Base-by-base conservation (phyloP, 2,888 invertebrate genomes). In the Aspidiotus rigidus region DNA sequence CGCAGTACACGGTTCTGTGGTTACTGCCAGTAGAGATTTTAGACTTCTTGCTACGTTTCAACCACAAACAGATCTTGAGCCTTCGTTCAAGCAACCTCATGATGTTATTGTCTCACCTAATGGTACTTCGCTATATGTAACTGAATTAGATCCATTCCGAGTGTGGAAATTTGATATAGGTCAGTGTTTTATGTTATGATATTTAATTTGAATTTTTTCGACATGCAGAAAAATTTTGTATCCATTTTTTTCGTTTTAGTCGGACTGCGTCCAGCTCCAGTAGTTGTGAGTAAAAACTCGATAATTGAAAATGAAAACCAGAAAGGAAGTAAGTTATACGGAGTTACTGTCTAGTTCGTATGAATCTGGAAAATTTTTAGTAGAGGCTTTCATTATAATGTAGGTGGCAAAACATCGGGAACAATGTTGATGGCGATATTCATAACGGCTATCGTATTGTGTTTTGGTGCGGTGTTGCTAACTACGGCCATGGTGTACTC, bases 101-200 rank as follows among this genome's bases (percentile, higher is more conserved):
- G 89, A 89, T 3, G 81, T 92, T 72, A 89, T 89, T 0, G 86
- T 91, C 7, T 87, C 88, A 71, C 85, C 87, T 15, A 90, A 92
- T 76, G 90, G 89, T 15, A 87, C 88, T 0, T 86, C 87, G 41
- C 81, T 93, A 72, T 94, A 91, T 80, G 89, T 93, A 16, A 86
- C 86, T 7, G 93, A 93, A 82, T 89, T 91, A 71, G 87, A 87
- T 67, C 92, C 90, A n/a, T 90, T 90, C 80, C 85, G 85, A 76
- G 84, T 93, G 72, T 87, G 89, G 85, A 91, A 91, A 78, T 91
- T 70, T 39, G 41, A 62, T 53, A 49, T 49, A 11, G 49, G 49
- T 49, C 3, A 11, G 49, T 49, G 28, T 28, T 28, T 28, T 28
- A 28, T 28, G 28, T 28, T 28, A 49, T 49, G 49, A 49, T 3